Conservation (phyloP, 2,113 vertebrate genomes). For the Paradoxurus hermaphroditus region DNA sequence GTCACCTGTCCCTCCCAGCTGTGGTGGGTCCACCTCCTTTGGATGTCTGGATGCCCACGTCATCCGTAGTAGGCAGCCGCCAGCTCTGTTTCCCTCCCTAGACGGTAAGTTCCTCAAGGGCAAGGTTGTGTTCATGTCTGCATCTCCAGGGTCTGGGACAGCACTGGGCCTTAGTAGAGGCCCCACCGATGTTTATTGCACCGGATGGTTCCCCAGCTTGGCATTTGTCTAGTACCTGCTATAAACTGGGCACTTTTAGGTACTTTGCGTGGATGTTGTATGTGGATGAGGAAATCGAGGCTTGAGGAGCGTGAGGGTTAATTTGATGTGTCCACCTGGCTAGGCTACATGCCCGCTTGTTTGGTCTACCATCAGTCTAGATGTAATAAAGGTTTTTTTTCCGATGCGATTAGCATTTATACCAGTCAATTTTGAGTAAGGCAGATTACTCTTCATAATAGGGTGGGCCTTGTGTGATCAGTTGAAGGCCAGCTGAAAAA, state of each 20-base stretch:
- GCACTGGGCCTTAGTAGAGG: neutral
- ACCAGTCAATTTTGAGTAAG: neutral
- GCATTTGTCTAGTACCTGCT: neutral
- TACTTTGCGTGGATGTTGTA: neutral
- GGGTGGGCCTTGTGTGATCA: neutral
- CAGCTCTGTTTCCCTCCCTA: neutral
- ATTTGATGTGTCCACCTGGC: neutral
- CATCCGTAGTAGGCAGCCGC: neutral
- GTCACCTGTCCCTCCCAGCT: neutral
- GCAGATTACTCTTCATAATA: neutral
- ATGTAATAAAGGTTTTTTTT: neutral
- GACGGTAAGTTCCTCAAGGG: neutral
- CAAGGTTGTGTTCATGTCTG: neutral
- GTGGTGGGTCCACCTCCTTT: neutral
- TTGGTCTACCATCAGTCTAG: neutral
- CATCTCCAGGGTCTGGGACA: neutral
- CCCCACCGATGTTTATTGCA: neutral
- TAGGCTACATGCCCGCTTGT: neutral
- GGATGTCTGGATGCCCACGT: neutral
- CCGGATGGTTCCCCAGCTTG: too few species aligned
- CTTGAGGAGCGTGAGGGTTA: neutral
- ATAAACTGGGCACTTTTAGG: neutral
- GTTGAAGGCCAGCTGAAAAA: neutral
- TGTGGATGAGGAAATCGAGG: neutral
- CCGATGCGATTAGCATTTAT: neutral